Evolutionary conservation across 2,888 invertebrate species (phyloP).

Genomic region (Stenodema calcarata): DNA sequence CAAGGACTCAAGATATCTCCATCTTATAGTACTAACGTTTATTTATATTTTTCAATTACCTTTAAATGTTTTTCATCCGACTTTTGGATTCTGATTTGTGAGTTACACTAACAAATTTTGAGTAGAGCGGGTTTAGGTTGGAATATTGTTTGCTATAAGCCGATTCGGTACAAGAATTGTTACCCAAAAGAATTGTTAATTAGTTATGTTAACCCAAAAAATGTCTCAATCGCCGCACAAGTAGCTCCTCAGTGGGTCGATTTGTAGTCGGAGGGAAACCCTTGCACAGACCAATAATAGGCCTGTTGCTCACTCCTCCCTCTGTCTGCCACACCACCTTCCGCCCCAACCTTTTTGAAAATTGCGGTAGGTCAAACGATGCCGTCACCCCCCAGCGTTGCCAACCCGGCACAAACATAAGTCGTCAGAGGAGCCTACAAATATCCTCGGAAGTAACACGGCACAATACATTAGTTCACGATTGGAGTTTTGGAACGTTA

Average conservation of each 20-base stretch:
- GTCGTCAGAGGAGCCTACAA: no score
- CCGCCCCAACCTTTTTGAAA: neutral
- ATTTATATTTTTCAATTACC: no score
- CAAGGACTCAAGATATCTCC: no score
- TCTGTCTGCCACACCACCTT: no score
- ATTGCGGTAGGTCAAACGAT: neutral
- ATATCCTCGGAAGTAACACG: no score
- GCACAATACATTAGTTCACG: no score
- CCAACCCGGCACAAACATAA: no score
- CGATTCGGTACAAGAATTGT: neutral
- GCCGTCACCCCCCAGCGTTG: neutral
- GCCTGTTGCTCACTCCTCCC: neutral
- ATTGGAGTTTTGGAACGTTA: no score
- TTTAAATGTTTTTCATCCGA: no score
- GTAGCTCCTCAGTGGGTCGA: neutral
- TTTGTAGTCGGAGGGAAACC: neutral
- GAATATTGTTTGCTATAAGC: neutral
- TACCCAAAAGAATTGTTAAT: neutral
- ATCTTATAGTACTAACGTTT: no score
- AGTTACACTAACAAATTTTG: neutral
- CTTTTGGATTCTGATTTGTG: no score
- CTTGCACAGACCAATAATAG: neutral
- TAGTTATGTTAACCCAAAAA: neutral
- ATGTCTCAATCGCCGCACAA: neutral
- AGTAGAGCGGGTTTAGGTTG: neutral